These are phyloP conservation scores for Diplogasteroides magnus DNA, from an alignment of 1,140 invertebrate species.

Conservation along the genomic window DNA sequence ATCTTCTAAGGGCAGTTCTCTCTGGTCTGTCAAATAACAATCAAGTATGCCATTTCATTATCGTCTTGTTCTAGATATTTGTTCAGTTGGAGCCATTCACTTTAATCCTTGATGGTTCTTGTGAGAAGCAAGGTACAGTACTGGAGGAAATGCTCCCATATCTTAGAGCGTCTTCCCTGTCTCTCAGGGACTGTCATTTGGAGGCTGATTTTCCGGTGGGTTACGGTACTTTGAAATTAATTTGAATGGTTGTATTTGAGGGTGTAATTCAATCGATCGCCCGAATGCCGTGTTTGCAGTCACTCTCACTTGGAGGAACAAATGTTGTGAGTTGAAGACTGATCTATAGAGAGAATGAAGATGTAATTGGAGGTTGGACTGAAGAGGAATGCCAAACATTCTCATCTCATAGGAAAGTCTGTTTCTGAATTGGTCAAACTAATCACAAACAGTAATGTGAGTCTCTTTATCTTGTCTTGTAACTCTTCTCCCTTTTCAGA, in stretches of 20 bases:
- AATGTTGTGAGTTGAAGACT: too few relatives aligned
- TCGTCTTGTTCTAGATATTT: neutral
- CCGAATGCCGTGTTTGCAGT: constrained; percentile 28
- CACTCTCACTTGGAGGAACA: constrained; percentile 44
- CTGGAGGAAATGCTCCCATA: constrained; percentile 37
- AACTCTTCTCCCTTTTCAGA: constrained; percentile 30
- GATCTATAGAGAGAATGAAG: too few relatives aligned
- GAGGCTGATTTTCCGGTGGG: constrained; percentile 37
- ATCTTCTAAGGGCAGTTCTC: constrained; percentile 29
- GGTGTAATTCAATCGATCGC: neutral
- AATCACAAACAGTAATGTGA: constrained; percentile 29
- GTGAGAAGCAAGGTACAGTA: constrained; percentile 35
- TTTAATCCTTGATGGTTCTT: constrained; percentile 30
- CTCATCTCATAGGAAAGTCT: constrained; percentile 31
- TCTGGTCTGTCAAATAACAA: constrained; percentile 39
- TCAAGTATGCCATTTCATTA: neutral
- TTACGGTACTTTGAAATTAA: too few relatives aligned
- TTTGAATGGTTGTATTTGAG: neutral
- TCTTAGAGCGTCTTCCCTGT: constrained; percentile 36
- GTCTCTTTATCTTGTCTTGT: too few relatives aligned
- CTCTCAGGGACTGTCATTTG: constrained; percentile 44
- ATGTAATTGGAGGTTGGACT: too few relatives aligned
- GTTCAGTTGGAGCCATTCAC: constrained; percentile 25
- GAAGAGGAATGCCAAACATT: constrained; percentile 38
- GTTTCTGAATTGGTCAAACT: constrained; percentile 47